Percentiles rank a stretch among this genome's conserved stretches.
These are phyloP conservation scores for Philaenus spumarius DNA, from an alignment of 1,140 invertebrate species.

Conservation along the genomic window DNA sequence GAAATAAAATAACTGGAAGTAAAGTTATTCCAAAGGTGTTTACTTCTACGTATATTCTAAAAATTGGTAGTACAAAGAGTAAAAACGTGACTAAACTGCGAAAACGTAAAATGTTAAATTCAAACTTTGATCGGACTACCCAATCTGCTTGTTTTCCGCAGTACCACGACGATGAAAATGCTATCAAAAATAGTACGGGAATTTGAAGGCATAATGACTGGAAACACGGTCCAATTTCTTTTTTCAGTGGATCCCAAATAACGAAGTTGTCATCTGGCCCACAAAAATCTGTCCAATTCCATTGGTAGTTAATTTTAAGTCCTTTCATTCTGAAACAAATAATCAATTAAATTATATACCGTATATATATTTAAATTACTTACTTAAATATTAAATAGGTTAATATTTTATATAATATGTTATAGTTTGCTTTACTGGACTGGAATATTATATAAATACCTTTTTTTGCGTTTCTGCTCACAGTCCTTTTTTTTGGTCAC, in stretches of 20 bases:
- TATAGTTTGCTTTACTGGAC: too few species aligned
- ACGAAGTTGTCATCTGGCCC: slow-evolving; percentile 51
- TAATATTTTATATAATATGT: too few species aligned
- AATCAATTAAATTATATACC: too few species aligned
- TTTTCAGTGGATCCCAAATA: slow-evolving; percentile 54
- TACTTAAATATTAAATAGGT: too few species aligned
- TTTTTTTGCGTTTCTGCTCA: too few species aligned
- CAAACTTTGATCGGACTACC: slow-evolving; percentile 48
- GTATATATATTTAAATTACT: too few species aligned
- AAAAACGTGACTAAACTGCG: slow-evolving; percentile 53
- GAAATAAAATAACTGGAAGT: slow-evolving; percentile 20
- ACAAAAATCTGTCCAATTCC: slow-evolving; percentile 70
- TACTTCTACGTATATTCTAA: slow-evolving; percentile 19
- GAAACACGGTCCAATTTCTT: slow-evolving; percentile 73
- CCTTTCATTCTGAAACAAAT: too few species aligned
- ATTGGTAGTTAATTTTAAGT: slow-evolving; percentile 28
- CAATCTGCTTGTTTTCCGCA: slow-evolving; percentile 54
- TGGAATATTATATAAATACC: too few species aligned
- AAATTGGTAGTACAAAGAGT: slow-evolving; percentile 35
- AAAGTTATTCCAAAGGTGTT: slow-evolving; percentile 10
- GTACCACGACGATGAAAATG: slow-evolving; percentile 66
- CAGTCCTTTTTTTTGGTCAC: too few species aligned
- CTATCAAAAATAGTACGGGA: slow-evolving; percentile 60
- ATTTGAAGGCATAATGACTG: slow-evolving; percentile 61
- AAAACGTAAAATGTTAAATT: slow-evolving; percentile 51